A percentile compares a stretch with the other conserved stretches of the same genome.
phyloP scores from a whole-genome alignment of 2,797 vertebrate species.

The Gallinago solitaria region DNA sequence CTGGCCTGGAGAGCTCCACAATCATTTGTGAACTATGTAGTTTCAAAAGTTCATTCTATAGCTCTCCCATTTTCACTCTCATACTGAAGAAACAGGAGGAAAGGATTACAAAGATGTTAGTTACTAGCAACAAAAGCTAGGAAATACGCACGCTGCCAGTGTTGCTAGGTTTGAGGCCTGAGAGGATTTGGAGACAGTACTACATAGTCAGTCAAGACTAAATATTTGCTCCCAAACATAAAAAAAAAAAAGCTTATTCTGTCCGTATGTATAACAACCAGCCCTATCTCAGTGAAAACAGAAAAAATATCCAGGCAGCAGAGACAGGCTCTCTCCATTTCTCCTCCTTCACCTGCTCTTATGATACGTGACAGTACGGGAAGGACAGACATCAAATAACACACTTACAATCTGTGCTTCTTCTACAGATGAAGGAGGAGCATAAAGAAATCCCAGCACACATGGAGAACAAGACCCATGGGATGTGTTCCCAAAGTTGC shows the following conservation, averaged over 20 bases:
- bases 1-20: not conserved
- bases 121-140: not conserved
- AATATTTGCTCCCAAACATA: not conserved
- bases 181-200: not conserved
- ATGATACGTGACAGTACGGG: fast-evolving
- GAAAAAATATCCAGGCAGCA: not conserved
- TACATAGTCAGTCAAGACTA: not conserved
- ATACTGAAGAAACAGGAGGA: not conserved
- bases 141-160: not conserved
- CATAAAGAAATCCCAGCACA: not conserved
- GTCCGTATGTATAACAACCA: not conserved
- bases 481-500: not conserved
- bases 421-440: not conserved
- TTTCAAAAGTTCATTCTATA: not conserved
- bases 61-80: not conserved
- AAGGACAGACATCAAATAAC: not conserved
- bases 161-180: not conserved
- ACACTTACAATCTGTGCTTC: not conserved
- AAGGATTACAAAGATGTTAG: not conserved
- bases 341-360: not conserved
- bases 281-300: not conserved
- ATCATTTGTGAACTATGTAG: not conserved
- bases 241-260: not conserved
- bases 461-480: not conserved
- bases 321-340: not conserved